phyloP scores from a whole-genome alignment of 2,113 vertebrate species.

The Cygnus buccinator region DNA sequence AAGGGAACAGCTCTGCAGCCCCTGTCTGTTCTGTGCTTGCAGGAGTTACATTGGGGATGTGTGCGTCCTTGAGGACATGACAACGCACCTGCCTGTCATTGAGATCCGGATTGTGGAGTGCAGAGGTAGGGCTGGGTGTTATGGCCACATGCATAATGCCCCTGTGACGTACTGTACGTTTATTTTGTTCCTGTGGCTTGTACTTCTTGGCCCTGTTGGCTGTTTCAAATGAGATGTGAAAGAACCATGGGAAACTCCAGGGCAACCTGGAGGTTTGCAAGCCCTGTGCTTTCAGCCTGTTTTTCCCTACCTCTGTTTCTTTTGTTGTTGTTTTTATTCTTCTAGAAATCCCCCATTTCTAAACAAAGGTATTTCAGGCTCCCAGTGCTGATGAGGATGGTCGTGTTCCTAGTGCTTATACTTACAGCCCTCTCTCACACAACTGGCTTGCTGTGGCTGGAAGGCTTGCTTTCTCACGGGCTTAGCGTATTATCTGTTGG shows the following conservation, averaged over 20 bases:
- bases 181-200: not conserved
- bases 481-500: not conserved
- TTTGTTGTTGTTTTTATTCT: not conserved
- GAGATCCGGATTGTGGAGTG: conserved; percentile 96
- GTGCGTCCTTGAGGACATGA: conserved; percentile 96
- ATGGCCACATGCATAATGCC: not conserved
- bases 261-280: not conserved
- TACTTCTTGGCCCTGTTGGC: not conserved
- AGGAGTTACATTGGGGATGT: conserved; percentile 95
- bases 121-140: conserved; percentile 80
- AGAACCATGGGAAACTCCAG: not conserved
- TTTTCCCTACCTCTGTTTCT: not conserved
- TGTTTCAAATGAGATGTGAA: not conserved
- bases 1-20: not conserved
- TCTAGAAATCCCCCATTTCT: not conserved
- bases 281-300: not conserved
- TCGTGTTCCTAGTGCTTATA: not conserved
- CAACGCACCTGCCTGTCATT: conserved; percentile 88
- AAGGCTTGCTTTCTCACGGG: not conserved
- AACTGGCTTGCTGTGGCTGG: not conserved
- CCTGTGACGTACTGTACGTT: not conserved
- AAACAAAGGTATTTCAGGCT: not conserved
- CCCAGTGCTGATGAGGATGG: not conserved
- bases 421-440: not conserved
- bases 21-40: conserved; percentile 15